phyloP scores from a whole-genome alignment of 2,888 invertebrate genomes.

The Lumbricus terrestris region DNA sequence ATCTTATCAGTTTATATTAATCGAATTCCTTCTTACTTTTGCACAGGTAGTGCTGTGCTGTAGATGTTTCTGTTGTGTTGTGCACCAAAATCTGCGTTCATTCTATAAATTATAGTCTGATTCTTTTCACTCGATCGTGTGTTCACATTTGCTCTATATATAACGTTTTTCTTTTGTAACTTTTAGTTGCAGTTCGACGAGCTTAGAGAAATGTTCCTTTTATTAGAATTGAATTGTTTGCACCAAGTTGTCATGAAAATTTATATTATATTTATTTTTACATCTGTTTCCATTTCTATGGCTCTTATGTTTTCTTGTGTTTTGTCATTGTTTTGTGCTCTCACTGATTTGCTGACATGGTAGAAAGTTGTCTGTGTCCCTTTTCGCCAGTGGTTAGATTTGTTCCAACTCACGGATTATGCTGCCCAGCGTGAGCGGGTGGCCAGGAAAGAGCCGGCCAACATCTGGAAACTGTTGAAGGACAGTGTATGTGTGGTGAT shows the following conservation, averaged over 20 bases:
- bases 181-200: not conserved
- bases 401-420: conserved; percentile 14
- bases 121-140: not conserved
- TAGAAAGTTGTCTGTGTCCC: conserved; percentile 7
- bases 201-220: not conserved
- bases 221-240: not conserved
- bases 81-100: not conserved
- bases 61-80: not conserved
- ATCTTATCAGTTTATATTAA: not conserved
- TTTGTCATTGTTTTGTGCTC: not conserved
- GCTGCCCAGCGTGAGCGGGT: not conserved
- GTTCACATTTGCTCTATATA: not conserved
- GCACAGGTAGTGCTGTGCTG: not conserved
- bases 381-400: conserved; percentile 15
- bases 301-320: not conserved
- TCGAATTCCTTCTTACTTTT: not conserved
- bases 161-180: not conserved
- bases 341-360: conserved; percentile 12
- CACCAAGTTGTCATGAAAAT: not conserved
- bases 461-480: conserved; percentile 18
- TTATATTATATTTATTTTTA: not conserved
- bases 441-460: conserved; percentile 3
- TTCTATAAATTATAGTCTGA: not conserved
- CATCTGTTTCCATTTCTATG: conserved; percentile 3
- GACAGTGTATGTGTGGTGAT: conserved; percentile 5